Conservation (phyloP, 2,888 invertebrate genomes). For the Dysmachus trigonus region DNA sequence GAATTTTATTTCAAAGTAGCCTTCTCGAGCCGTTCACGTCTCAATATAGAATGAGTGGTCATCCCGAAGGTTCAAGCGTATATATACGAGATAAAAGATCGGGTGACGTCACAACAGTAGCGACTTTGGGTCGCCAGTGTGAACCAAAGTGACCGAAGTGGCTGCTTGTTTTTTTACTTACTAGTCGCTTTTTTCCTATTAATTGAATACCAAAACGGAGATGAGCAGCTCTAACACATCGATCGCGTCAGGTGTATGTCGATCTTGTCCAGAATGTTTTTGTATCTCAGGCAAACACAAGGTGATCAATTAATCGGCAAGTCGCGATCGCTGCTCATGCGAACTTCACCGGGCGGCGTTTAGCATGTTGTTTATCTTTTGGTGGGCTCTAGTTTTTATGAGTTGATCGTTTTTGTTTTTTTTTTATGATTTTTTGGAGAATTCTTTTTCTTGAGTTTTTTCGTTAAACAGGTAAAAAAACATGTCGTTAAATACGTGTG, state of each 20-base stretch:
- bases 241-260: background rate
- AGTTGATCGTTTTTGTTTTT: background rate
- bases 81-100: constrained; percentile 30
- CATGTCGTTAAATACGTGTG: constrained; percentile 15
- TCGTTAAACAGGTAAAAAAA: constrained; percentile 2
- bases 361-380: constrained; percentile 16
- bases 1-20: background rate
- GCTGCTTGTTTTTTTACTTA: background rate
- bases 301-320: constrained; percentile 10
- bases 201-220: constrained; percentile 16
- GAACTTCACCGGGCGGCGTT: background rate
- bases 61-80: constrained; percentile 23
- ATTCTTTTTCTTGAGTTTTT: constrained; percentile 1
- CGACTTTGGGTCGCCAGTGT: constrained; percentile 39
- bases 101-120: constrained; percentile 40
- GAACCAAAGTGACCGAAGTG: constrained; percentile 28
- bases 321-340: background rate
- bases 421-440: background rate
- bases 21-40: constrained; percentile 24
- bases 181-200: background rate
- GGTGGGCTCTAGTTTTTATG: background rate
- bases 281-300: background rate
- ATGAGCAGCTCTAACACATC: background rate
- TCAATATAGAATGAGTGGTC: constrained; percentile 42
- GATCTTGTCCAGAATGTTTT: background rate